These are phyloP conservation scores for Idaea aversata DNA, from an alignment of 2,888 invertebrate genomes.

Conservation along the genomic window DNA sequence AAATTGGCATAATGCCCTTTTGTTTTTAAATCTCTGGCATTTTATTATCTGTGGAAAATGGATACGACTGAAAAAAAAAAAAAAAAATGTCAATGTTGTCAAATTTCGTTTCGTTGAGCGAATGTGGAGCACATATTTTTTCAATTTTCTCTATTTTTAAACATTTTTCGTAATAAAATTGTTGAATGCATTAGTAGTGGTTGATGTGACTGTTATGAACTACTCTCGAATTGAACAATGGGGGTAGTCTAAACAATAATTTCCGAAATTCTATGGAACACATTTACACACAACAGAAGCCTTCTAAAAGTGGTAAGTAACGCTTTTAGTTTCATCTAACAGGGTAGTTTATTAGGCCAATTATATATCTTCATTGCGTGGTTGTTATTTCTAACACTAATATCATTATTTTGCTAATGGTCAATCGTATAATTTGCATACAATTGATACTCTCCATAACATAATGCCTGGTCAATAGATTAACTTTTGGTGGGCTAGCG, in stretches of 20 bases:
- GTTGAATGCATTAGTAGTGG: background rate
- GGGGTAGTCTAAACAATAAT: conserved; percentile 50
- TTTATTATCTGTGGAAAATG: background rate
- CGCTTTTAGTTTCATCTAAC: conserved; percentile 42
- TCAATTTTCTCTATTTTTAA: background rate
- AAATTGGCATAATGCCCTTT: background rate
- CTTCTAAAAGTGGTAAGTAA: conserved; percentile 65
- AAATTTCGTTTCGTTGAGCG: background rate
- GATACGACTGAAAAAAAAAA: background rate
- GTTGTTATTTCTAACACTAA: conserved; percentile 44
- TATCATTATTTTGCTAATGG: conserved; percentile 57
- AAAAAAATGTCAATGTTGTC: conserved; percentile 6
- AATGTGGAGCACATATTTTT: conserved; percentile 33
- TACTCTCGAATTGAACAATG: conserved; percentile 36
- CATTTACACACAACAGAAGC: conserved; percentile 51
- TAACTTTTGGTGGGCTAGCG: conserved; percentile 13
- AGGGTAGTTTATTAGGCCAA: conserved; percentile 49
- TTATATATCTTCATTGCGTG: conserved; percentile 46
- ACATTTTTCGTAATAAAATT: background rate
- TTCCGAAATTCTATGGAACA: conserved; percentile 64
- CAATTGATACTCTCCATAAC: conserved; percentile 46
- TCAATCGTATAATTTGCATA: conserved; percentile 70
- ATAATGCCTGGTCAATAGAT: conserved; percentile 51
- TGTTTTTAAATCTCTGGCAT: conserved; percentile 6
- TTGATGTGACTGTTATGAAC: background rate